These are phyloP conservation scores for Apodemus agrarius DNA, from an alignment of 2,797 vertebrate genomes.

Conservation along the genomic window DNA sequence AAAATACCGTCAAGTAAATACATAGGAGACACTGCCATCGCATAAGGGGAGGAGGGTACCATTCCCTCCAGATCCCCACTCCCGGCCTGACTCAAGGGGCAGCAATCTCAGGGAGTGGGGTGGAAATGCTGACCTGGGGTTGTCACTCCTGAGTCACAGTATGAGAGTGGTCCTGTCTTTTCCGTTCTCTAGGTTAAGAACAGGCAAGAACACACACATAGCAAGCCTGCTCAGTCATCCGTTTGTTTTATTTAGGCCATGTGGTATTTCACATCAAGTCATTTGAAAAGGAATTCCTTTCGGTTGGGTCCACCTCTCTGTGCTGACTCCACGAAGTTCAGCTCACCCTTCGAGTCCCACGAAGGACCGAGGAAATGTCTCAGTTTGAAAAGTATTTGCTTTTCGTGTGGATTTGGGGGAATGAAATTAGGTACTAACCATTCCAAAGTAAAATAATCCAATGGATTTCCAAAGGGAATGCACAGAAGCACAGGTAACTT, in stretches of 20 bases:
- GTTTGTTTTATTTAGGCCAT: neutral
- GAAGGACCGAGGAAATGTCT: neutral
- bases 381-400: neutral
- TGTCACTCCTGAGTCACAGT: neutral
- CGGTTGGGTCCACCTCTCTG: neutral
- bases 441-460: neutral
- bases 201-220: neutral
- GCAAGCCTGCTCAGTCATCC: neutral
- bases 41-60: neutral
- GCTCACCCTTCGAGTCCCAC: neutral
- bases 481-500: neutral
- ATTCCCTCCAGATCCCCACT: neutral
- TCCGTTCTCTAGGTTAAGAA: slow-evolving; percentile 37
- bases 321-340: neutral
- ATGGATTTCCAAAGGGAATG: slow-evolving; percentile 44
- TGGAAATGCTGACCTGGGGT: neutral
- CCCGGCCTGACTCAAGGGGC: neutral
- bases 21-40: neutral
- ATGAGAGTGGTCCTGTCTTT: slow-evolving; percentile 1
- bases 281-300: neutral
- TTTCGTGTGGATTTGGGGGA: neutral
- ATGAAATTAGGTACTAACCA: neutral
- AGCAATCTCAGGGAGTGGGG: neutral
- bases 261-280: neutral
- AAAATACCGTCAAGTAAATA: neutral